phyloP scores from a whole-genome alignment of 2,113 vertebrate species.

The Oriolus oriolus region DNA sequence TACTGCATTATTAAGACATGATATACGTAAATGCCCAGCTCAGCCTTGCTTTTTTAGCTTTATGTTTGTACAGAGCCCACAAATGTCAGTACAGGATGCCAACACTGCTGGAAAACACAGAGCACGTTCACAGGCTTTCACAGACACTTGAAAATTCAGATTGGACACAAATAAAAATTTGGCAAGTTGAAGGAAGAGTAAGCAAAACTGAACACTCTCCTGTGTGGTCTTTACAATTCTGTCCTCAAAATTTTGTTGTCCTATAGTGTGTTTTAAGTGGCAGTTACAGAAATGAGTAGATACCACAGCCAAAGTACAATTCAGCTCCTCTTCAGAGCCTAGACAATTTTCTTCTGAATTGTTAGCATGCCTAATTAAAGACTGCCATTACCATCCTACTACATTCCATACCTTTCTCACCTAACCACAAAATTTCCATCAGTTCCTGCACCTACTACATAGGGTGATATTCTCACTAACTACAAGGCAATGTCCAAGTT shows the following conservation, averaged over 20 bases:
- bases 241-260: neutral
- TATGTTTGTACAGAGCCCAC: neutral
- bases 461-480: neutral
- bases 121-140: neutral
- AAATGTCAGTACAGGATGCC: neutral
- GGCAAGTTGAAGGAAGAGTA: neutral
- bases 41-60: neutral
- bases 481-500: neutral
- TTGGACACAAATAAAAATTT: neutral
- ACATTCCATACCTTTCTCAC: neutral
- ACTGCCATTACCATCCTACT: neutral
- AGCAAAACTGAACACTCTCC: neutral
- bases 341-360: neutral
- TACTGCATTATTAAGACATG: neutral
- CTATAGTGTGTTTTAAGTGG: neutral
- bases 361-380: neutral
- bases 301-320: neutral
- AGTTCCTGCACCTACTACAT: neutral
- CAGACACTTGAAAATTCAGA: neutral
- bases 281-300: neutral
- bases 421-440: neutral
- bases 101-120: neutral
- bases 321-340: neutral
- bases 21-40: neutral
- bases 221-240: neutral